A percentile compares a stretch with the other conserved stretches of the same genome.
Evolutionary conservation across 2,797 vertebrate species (phyloP).

Genomic region (Nasua narica): DNA sequence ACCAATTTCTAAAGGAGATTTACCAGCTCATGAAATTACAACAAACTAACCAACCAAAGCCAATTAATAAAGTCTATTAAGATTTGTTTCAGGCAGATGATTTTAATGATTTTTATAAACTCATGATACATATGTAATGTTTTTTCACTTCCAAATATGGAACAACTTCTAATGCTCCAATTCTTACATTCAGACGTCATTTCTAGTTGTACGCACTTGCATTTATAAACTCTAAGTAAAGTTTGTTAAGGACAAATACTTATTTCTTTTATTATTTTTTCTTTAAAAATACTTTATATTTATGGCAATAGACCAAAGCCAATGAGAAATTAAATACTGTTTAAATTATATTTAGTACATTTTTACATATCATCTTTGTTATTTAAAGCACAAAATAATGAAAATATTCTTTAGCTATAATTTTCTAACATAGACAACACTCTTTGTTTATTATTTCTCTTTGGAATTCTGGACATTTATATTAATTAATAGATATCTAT

Average conservation of each 20-base stretch:
- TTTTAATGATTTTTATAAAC: conserved; percentile 74
- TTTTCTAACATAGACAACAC: not conserved
- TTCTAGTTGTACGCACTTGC: not conserved
- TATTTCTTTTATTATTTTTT: not conserved
- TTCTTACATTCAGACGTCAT: conserved; percentile 5
- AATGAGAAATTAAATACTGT: not conserved
- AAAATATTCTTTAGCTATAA: not conserved
- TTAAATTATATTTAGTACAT: not conserved
- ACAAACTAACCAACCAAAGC: conserved; percentile 70
- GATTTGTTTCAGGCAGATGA: conserved; percentile 72
- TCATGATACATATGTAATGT: conserved; percentile 54
- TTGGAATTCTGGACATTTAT: not conserved
- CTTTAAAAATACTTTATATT: not conserved
- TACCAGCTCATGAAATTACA: conserved; percentile 73
- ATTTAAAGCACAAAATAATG: not conserved
- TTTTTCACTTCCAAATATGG: conserved; percentile 45
- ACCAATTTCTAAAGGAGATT: conserved; percentile 68
- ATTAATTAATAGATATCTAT: not conserved
- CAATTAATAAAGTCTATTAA: conserved; percentile 78
- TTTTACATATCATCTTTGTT: not conserved
- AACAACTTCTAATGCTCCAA: not conserved
- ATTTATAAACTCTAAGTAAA: not conserved
- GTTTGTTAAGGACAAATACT: not conserved
- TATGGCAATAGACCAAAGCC: not conserved
- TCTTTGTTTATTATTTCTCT: not conserved